phyloP scores from a whole-genome alignment of 2,797 vertebrate genomes.

The Schizopygopsis malacanthus region DNA sequence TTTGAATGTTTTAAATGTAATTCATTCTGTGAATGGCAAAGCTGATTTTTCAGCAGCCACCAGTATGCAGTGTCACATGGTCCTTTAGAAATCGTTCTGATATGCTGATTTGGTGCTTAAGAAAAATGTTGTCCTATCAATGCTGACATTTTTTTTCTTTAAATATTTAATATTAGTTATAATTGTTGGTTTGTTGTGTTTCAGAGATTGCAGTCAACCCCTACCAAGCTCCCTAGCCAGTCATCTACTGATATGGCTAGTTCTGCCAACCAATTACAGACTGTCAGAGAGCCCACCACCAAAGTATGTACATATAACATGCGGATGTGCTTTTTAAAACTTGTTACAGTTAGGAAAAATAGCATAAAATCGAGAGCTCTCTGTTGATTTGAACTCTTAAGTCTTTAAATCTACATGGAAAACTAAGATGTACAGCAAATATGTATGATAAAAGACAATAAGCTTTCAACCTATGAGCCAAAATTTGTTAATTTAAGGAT shows the following conservation, averaged over 20 bases:
- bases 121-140: neutral
- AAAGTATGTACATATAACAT: conserved; percentile 74
- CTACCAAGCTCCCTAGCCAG: conserved; percentile 78
- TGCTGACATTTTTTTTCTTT: neutral
- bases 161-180: neutral
- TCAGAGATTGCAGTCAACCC: conserved; percentile 83
- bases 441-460: neutral
- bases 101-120: neutral
- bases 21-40: neutral
- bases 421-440: neutral
- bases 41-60: neutral
- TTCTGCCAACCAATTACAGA: conserved; percentile 74
- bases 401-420: neutral
- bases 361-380: neutral
- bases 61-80: neutral
- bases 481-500: no score
- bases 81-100: neutral
- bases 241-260: conserved; percentile 55
- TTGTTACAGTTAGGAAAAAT: neutral
- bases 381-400: neutral
- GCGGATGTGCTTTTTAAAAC: neutral
- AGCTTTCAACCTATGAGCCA: neutral
- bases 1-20: neutral
- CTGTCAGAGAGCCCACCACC: conserved; percentile 73
- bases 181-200: conserved; percentile 14